Conservation (phyloP, 2,113 vertebrate genomes). For the Saimiri boliviensis region DNA sequence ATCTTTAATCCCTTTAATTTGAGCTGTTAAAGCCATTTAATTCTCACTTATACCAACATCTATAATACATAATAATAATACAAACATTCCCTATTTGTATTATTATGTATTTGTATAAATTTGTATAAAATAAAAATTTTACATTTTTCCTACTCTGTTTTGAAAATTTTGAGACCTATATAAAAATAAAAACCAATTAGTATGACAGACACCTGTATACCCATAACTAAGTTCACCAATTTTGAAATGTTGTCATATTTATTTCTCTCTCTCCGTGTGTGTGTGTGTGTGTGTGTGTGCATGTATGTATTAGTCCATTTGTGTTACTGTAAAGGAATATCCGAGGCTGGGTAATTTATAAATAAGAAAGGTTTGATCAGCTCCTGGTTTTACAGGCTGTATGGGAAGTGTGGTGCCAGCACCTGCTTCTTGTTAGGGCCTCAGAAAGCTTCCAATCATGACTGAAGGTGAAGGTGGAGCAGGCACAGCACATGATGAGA, state of each 20-base stretch:
- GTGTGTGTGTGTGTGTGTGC: neutral
- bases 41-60: constrained; percentile 11
- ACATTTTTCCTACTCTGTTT: neutral
- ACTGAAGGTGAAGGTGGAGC: too few relatives aligned
- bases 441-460: too few relatives aligned
- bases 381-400: too few relatives aligned
- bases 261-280: neutral
- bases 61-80: neutral
- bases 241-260: neutral
- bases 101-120: too few relatives aligned
- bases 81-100: neutral
- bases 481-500: too few relatives aligned
- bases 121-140: neutral
- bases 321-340: too few relatives aligned
- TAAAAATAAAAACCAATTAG: neutral
- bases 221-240: neutral
- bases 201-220: neutral
- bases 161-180: neutral
- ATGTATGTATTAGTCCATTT: too few relatives aligned
- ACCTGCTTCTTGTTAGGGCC: too few relatives aligned
- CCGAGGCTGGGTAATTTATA: too few relatives aligned
- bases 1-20: constrained; percentile 12
- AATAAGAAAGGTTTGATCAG: too few relatives aligned
- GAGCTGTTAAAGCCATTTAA: neutral
- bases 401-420: too few relatives aligned